Evolutionary conservation across 2,888 invertebrate species (phyloP).

Genomic region (Chloroclystis v-ata): DNA sequence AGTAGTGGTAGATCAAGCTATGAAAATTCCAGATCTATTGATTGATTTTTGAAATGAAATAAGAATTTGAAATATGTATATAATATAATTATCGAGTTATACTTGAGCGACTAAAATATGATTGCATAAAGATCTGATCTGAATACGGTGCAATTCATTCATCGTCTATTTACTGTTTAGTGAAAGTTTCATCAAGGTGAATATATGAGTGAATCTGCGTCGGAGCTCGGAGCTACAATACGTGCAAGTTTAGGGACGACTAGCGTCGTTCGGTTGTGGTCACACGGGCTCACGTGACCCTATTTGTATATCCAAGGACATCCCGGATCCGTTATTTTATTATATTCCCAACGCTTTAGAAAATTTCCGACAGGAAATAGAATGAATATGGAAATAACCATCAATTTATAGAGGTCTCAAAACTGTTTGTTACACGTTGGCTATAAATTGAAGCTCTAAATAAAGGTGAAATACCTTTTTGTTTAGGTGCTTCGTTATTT

Average conservation of each 20-base stretch:
- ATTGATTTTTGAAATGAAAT: too few relatives aligned
- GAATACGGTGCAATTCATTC: too few relatives aligned
- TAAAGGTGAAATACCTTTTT: not conserved
- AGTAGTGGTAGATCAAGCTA: too few relatives aligned
- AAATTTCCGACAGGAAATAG: not conserved
- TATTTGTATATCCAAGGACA: constrained; percentile 6
- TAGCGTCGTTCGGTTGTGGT: constrained; percentile 40
- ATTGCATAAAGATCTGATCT: too few relatives aligned
- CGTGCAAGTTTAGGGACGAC: constrained; percentile 41
- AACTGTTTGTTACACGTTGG: not conserved
- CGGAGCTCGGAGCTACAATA: constrained; percentile 3
- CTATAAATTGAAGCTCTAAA: not conserved
- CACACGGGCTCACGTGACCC: constrained; percentile 16
- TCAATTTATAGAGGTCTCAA: not conserved
- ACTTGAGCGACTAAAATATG: too few relatives aligned
- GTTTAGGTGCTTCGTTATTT: not conserved
- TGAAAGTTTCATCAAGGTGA: not conserved
- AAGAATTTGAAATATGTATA: too few relatives aligned
- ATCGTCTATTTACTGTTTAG: too few relatives aligned
- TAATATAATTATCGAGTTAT: too few relatives aligned
- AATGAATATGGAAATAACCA: not conserved
- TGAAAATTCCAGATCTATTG: too few relatives aligned
- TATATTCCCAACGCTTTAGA: constrained; percentile 1
- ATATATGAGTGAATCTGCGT: not conserved
- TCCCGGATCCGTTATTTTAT: constrained; percentile 17